Evolutionary conservation across 2,113 vertebrate species (phyloP).

Genomic region (Sylvilagus bachmani): DNA sequence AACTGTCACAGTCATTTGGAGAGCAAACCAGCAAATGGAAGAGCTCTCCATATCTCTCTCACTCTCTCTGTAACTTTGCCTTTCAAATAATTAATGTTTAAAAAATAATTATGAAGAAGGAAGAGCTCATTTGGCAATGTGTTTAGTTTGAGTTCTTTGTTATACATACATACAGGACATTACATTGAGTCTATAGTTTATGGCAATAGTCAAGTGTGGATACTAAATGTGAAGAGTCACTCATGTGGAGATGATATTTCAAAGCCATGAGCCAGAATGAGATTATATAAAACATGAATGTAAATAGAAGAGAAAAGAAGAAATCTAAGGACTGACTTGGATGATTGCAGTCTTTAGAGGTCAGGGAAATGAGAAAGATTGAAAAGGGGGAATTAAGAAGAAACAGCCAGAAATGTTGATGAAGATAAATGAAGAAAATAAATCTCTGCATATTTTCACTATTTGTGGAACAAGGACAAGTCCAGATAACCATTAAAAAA

Average conservation of each 20-base stretch:
- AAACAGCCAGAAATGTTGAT: background rate
- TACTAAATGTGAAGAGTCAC: background rate
- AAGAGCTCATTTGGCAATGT: background rate
- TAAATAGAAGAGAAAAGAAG: background rate
- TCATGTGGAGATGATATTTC: background rate
- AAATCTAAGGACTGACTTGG: background rate
- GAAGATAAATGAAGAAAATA: slow-evolving; percentile 32
- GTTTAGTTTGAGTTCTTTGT: background rate
- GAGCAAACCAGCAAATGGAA: no score
- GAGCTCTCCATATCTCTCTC: no score
- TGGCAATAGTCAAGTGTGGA: background rate
- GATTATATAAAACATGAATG: background rate
- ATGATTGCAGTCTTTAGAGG: background rate
- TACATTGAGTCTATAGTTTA: slow-evolving; percentile 30
- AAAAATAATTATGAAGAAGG: background rate
- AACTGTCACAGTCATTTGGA: no score
- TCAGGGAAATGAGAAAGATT: background rate
- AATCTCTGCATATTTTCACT: background rate
- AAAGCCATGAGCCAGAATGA: background rate
- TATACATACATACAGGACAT: background rate
- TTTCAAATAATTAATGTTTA: no score
- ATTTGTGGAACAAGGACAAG: background rate
- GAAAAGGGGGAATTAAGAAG: background rate
- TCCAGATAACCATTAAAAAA: background rate
- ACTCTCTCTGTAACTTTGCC: no score